Evolutionary conservation across 1,140 invertebrate genomes (phyloP).

Genomic region (Adoxophyes honmai): DNA sequence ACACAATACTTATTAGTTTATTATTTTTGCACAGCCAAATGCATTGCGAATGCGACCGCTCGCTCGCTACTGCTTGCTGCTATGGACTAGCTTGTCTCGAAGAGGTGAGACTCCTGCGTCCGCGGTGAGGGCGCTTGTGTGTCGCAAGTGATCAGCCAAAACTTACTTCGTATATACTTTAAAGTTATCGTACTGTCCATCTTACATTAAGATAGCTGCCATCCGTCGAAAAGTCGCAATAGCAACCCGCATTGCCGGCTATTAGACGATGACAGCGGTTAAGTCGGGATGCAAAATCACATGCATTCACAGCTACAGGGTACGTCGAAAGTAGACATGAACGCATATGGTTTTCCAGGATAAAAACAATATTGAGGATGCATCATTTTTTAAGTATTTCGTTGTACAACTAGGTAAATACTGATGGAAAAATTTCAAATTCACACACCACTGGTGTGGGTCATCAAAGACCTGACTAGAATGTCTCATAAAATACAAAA

Average conservation of each 20-base stretch:
- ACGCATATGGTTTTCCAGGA: conserved; percentile 27
- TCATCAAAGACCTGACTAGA: background rate
- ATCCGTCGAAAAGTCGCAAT: conserved; percentile 43
- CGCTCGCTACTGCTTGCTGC: conserved; percentile 28
- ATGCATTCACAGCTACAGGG: conserved; percentile 27
- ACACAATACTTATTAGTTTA: conserved; percentile 24
- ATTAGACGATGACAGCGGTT: conserved; percentile 45
- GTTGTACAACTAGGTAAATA: conserved; percentile 17
- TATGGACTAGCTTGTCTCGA: conserved; percentile 11
- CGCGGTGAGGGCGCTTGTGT: conserved; percentile 47
- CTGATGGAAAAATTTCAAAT: background rate
- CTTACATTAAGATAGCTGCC: conserved; percentile 43
- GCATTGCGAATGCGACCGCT: conserved; percentile 42
- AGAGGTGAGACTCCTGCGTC: background rate
- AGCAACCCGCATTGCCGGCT: conserved; percentile 21
- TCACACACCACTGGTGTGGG: background rate
- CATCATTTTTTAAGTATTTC: conserved; percentile 22
- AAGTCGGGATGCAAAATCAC: conserved; percentile 38
- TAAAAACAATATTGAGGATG: conserved; percentile 15
- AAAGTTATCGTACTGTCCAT: conserved; percentile 65
- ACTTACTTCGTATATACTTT: conserved; percentile 41
- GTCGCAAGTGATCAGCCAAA: conserved; percentile 69
- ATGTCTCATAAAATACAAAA: background rate
- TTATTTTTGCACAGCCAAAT: conserved; percentile 58
- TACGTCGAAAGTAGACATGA: conserved; percentile 17